phyloP scores from a whole-genome alignment of 1,140 invertebrate species.

The Euborellia annulipes region DNA sequence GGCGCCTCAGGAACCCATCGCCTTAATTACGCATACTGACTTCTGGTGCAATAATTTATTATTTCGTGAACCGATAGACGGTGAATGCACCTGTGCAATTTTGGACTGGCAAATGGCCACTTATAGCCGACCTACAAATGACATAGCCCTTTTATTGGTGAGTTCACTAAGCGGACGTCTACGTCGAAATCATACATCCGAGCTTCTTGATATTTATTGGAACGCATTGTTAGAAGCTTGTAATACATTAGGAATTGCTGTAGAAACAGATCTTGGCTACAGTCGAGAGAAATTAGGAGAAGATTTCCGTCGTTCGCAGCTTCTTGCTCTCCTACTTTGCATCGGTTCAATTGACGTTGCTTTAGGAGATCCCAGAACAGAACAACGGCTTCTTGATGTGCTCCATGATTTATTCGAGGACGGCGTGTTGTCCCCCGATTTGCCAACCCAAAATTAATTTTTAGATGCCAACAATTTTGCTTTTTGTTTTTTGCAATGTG shows the following conservation, averaged over 20 bases:
- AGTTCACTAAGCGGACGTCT: conserved; percentile 55
- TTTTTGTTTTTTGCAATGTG: too few relatives aligned
- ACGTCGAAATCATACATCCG: conserved; percentile 36
- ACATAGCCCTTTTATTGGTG: conserved; percentile 58
- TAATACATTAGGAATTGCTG: conserved; percentile 38
- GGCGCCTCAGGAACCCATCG: conserved; percentile 44
- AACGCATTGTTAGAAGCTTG: conserved; percentile 34
- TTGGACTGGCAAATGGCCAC: conserved; percentile 76
- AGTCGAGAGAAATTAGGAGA: conserved; percentile 34
- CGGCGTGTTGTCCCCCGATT: conserved; percentile 28
- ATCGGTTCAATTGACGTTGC: conserved; percentile 65
- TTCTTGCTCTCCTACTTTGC: conserved; percentile 55
- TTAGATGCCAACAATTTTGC: too few relatives aligned
- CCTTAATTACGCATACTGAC: conserved; percentile 59
- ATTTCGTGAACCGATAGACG: conserved; percentile 34
- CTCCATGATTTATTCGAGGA: conserved; percentile 41
- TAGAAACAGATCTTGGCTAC: conserved; percentile 38
- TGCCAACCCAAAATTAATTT: conserved; percentile 13
- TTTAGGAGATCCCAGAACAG: conserved; percentile 46
- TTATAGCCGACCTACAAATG: conserved; percentile 57
- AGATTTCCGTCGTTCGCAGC: conserved; percentile 52
- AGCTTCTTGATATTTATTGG: conserved; percentile 52
- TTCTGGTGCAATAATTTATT: conserved; percentile 71
- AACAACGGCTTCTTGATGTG: conserved; percentile 44
- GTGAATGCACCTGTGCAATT: conserved; percentile 38